Conservation (phyloP, 2,113 vertebrate species). For the Hypocryptadius cinnamomeus region DNA sequence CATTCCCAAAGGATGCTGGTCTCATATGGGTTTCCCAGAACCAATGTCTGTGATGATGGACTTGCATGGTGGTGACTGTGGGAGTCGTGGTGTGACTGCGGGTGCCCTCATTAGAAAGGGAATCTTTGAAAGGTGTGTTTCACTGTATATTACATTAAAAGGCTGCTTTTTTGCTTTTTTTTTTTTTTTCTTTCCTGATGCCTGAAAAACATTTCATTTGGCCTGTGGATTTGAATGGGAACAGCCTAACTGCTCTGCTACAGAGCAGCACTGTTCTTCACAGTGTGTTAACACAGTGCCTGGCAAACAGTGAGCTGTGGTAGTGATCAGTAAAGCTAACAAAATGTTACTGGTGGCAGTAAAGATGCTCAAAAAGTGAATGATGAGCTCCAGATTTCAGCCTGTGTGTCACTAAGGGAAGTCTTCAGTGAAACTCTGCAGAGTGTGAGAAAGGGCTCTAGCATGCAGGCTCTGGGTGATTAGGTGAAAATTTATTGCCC, state of each 20-base stretch:
- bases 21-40: not conserved
- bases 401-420: not conserved
- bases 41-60: not conserved
- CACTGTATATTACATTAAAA: not conserved
- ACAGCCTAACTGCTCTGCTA: not conserved
- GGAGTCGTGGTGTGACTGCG: not conserved
- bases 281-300: not conserved
- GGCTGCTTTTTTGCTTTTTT: not conserved
- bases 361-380: not conserved
- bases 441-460: not conserved
- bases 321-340: not conserved
- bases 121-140: not conserved
- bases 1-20: not conserved
- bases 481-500: fast-evolving
- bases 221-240: not conserved
- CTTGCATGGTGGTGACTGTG: not conserved
- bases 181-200: not conserved
- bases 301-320: not conserved
- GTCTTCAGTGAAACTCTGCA: not conserved
- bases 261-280: not conserved
- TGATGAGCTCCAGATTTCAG: not conserved
- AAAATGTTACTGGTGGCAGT: not conserved
- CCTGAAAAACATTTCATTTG: not conserved
- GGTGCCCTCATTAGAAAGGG: not conserved
- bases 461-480: not conserved